These are phyloP conservation scores for Fulica atra DNA, from an alignment of 2,113 vertebrate species.

Conservation along the genomic window DNA sequence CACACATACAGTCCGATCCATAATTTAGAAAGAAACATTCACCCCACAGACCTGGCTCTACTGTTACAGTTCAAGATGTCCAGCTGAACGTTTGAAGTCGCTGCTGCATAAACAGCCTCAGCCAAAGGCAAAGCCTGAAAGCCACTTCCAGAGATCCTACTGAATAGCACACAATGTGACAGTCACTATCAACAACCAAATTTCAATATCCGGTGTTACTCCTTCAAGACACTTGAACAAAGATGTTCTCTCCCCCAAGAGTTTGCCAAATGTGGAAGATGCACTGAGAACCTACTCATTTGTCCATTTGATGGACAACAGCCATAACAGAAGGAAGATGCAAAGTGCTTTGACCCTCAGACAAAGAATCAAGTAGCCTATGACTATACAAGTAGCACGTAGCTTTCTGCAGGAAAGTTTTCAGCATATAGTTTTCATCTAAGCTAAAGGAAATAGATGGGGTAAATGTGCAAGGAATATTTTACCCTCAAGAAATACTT, in stretches of 20 bases:
- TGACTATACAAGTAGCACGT: accelerated
- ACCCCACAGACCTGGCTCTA: not conserved
- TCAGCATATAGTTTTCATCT: no score
- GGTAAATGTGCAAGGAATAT: not conserved
- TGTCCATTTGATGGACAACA: not conserved
- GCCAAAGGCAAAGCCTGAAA: not conserved
- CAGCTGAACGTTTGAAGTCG: not conserved
- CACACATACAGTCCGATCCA: not conserved
- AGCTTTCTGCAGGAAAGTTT: not conserved
- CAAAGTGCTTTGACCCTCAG: not conserved
- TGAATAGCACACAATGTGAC: accelerated
- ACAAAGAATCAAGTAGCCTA: not conserved
- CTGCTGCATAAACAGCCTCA: not conserved
- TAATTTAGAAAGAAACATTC: not conserved
- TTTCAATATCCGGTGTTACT: not conserved
- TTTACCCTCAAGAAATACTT: not conserved
- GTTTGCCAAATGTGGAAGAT: not conserved
- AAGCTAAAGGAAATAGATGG: not conserved
- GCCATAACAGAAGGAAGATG: not conserved
- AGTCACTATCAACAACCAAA: not conserved
- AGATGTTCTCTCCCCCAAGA: not conserved
- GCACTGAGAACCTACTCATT: not conserved
- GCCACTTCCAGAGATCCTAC: not conserved
- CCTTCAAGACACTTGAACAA: not conserved
- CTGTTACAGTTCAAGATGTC: not conserved